Base-by-base conservation (phyloP, 2,888 invertebrate genomes). In the Apodemia hepburni region DNA sequence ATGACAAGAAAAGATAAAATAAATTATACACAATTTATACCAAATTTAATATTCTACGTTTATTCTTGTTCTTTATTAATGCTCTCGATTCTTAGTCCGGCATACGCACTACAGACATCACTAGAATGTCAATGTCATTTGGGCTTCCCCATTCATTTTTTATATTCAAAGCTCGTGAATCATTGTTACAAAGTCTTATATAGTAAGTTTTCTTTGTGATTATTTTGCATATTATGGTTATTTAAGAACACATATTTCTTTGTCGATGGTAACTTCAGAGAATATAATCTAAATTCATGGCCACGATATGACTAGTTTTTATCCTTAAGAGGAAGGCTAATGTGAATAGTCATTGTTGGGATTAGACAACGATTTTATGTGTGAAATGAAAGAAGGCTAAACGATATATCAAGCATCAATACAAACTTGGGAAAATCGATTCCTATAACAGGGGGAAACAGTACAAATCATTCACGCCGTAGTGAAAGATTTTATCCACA, bases 91-190 rank as follows among this genome's bases (percentile, higher is more conserved):
- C 51, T 59, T 66, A 65, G 64, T 63, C 64, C 49, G 47, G 63
- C 62, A 65, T 69, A 67, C 63, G 65, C 69, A 65, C 66, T 70
- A 64, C 73, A 69, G 67, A 80, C 81, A 71, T 66, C 66, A 66
- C 60, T 70, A 71, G 88, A 85, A 87, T 87, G 77, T 70, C 77
- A 88, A 87, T 84, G 74, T 66, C 64, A 67, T 66, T 66, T 68
- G 85, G 85, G 78, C 77, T 85, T 87, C 81, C 86, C 87, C 83
- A 76, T 67, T 63, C 63, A 65, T 67, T 61, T 63, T 68, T 64
- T 65, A 60, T 65, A 62, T 70, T 65, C 67, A 66, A 60, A 60
- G 58, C 29, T 57, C 54, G 61, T 71, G 69, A 72, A 45, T 72
- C 69, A 70, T 66, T 58, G 59, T 51, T 61, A 29, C 35, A 45